Evolutionary conservation across 1,140 invertebrate species (phyloP).

Genomic region (Saccostrea echinata): DNA sequence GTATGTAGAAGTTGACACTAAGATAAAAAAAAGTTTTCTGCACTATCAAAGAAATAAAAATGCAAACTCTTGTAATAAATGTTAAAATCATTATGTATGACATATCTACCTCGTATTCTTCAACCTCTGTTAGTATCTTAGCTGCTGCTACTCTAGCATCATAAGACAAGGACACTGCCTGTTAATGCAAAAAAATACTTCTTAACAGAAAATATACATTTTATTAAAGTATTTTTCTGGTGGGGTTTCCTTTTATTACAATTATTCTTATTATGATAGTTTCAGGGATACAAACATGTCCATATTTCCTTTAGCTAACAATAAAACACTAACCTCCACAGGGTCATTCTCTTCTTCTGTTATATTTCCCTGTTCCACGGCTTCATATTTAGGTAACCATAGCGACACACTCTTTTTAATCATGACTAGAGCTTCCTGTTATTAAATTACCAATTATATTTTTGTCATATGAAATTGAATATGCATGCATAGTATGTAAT

Average conservation of each 20-base stretch:
- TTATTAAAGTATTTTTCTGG: no score
- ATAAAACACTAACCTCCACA: constrained; percentile 64
- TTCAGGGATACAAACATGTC: no score
- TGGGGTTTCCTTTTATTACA: no score
- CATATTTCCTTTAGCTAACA: background rate
- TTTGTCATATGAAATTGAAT: no score
- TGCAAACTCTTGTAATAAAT: background rate
- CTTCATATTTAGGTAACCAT: constrained; percentile 75
- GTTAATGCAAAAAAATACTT: constrained; percentile 46
- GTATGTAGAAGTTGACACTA: background rate
- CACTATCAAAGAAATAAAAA: background rate
- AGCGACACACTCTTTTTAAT: constrained; percentile 73
- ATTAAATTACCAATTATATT: constrained; percentile 18
- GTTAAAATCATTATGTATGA: background rate
- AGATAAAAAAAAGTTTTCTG: background rate
- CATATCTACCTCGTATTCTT: constrained; percentile 76
- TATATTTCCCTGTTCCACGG: constrained; percentile 60
- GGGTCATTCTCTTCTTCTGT: constrained; percentile 69
- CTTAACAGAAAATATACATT: no score
- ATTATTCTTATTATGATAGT: no score
- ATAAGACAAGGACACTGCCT: constrained; percentile 66
- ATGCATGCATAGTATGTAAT: background rate
- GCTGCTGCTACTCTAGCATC: constrained; percentile 72
- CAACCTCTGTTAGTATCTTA: constrained; percentile 78
- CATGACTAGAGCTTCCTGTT: constrained; percentile 75